Evolutionary conservation across 2,113 vertebrate species (phyloP).

Genomic region (Oreochromis aureus): DNA sequence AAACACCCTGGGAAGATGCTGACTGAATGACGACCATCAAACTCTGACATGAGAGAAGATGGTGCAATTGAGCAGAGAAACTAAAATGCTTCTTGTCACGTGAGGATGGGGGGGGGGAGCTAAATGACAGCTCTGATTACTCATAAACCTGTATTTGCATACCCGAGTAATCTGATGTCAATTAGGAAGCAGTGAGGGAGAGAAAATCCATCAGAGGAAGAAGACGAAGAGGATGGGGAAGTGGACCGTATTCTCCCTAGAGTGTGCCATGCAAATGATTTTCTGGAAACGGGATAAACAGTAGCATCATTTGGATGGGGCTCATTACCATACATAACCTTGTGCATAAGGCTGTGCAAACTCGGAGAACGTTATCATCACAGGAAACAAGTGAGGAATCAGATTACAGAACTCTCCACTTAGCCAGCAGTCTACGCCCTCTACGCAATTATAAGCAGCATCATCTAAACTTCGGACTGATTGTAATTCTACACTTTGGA

Average conservation of each 20-base stretch:
- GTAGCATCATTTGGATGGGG: background rate
- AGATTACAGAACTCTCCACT: constrained; percentile 45
- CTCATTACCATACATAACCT: constrained; percentile 51
- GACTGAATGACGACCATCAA: constrained; percentile 32
- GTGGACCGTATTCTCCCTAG: constrained; percentile 34
- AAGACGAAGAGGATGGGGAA: constrained; percentile 23
- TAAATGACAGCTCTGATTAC: constrained; percentile 46
- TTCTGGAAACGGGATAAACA: constrained; percentile 28
- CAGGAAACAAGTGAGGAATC: constrained; percentile 31
- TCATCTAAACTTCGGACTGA: constrained; percentile 46
- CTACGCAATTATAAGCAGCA: constrained; percentile 44
- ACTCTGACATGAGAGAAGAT: constrained; percentile 3
- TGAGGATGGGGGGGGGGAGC: background rate
- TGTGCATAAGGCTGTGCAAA: constrained; percentile 23
- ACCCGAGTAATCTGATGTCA: constrained; percentile 29
- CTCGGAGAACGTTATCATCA: constrained; percentile 10
- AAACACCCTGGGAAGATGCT: constrained; percentile 7
- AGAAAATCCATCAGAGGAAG: constrained; percentile 30
- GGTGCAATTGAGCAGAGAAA: background rate
- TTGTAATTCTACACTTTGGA: constrained; percentile 55
- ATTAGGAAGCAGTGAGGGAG: constrained; percentile 27
- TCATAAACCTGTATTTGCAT: constrained; percentile 49
- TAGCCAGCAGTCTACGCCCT: constrained; percentile 27
- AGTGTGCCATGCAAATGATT: constrained; percentile 40
- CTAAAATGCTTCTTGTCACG: background rate